phyloP scores from a whole-genome alignment of 2,797 vertebrate species.

The Simalia tracyae region DNA sequence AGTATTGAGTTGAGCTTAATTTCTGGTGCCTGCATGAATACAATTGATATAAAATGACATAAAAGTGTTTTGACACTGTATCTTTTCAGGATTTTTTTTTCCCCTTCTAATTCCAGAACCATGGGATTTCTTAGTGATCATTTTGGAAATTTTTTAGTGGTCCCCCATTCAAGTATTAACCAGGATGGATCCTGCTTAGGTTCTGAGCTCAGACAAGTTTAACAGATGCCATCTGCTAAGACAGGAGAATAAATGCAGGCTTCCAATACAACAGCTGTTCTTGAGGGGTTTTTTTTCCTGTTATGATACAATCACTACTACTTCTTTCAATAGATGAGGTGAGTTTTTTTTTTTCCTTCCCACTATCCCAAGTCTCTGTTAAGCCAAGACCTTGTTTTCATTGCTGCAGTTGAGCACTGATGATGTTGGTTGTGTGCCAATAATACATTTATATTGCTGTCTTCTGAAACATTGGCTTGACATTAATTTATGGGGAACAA shows the following conservation, averaged over 20 bases:
- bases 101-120: neutral
- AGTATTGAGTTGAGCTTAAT: neutral
- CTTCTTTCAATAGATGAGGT: neutral
- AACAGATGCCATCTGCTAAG: neutral
- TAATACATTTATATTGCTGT: conserved; percentile 33
- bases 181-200: neutral
- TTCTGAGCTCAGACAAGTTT: neutral
- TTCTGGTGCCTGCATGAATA: neutral
- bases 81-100: neutral
- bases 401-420: conserved; percentile 38
- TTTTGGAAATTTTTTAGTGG: neutral
- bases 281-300: accelerated
- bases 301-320: neutral
- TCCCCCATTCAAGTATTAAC: neutral
- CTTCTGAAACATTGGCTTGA: conserved; percentile 23
- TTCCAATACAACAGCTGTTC: neutral
- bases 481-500: conserved; percentile 47
- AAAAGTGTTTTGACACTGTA: neutral
- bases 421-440: conserved; percentile 41
- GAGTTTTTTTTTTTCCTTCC: neutral
- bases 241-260: neutral
- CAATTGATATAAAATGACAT: neutral
- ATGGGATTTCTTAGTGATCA: neutral
- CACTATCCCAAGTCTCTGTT: conserved; percentile 30
- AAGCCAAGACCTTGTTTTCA: conserved; percentile 17